Conservation (phyloP, 2,797 vertebrate species). For the Sphenodon punctatus region DNA sequence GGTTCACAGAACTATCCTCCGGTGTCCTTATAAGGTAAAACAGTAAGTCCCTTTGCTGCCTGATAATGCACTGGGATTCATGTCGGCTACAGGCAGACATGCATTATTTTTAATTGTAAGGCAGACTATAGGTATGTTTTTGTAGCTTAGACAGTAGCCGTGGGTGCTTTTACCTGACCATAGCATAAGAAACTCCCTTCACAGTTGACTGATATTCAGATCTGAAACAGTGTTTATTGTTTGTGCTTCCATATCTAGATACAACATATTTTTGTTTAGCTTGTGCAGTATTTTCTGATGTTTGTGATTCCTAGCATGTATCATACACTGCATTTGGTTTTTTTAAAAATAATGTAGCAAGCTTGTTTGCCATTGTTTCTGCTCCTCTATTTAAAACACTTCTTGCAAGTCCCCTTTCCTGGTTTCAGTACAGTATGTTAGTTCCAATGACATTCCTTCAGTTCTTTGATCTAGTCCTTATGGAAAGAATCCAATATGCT, state of each 20-base stretch:
- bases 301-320: neutral
- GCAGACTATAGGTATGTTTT: conserved; percentile 7
- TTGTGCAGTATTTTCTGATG: accelerated
- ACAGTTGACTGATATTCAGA: neutral
- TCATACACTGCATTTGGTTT: accelerated
- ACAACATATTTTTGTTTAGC: neutral
- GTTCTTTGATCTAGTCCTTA: conserved; percentile 13
- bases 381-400: neutral
- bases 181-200: neutral
- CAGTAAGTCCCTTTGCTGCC: conserved; percentile 43
- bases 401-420: too few species aligned
- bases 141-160: neutral
- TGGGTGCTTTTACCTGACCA: neutral
- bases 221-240: accelerated
- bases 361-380: accelerated
- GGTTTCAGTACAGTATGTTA: neutral
- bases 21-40: conserved; percentile 83
- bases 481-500: neutral
- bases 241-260: neutral
- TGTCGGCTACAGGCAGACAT: conserved; percentile 33
- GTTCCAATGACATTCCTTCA: neutral
- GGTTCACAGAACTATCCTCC: conserved; percentile 51
- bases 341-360: accelerated
- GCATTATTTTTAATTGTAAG: neutral
- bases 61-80: neutral